Evolutionary conservation across 37 sponge, comb jelly and placozoan species (phyloP).

Genomic region (Ianthella basta): DNA sequence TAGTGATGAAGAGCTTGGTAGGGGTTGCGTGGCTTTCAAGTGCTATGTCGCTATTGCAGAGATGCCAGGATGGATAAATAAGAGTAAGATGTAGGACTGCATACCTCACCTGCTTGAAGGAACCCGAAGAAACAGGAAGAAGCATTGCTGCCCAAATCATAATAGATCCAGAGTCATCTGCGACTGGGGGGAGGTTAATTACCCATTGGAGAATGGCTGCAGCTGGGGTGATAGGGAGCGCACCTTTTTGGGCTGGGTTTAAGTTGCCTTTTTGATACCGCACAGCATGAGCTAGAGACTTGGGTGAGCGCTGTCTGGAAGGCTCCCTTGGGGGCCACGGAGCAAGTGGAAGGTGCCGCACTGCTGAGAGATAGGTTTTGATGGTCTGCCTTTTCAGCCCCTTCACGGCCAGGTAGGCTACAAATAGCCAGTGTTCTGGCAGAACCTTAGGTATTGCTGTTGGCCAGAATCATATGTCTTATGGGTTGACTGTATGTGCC

Average conservation of each 20-base stretch:
- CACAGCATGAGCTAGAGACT: background rate
- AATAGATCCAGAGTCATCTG: background rate
- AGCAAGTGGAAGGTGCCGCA: background rate
- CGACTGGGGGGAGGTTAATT: background rate
- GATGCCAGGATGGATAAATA: background rate
- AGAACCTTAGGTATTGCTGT: constrained; percentile 1
- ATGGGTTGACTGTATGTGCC: background rate
- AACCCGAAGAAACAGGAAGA: constrained; percentile 28
- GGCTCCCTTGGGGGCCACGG: background rate
- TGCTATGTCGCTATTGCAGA: background rate
- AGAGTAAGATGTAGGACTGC: too few relatives aligned
- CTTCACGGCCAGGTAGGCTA: background rate
- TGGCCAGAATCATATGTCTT: background rate
- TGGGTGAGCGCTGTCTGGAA: background rate
- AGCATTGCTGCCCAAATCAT: constrained; percentile 28
- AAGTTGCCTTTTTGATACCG: background rate
- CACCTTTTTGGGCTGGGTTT: background rate
- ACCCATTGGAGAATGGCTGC: background rate
- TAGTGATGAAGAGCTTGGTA: background rate
- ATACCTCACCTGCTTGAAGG: constrained; percentile 17
- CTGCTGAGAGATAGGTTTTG: constrained; percentile 22
- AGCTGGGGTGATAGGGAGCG: constrained; percentile 27
- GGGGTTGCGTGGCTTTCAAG: background rate
- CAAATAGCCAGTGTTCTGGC: constrained; percentile 3
- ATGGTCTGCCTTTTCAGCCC: background rate